Evolutionary conservation across 2,888 invertebrate species (phyloP).

Genomic region (Drosophila rellima): DNA sequence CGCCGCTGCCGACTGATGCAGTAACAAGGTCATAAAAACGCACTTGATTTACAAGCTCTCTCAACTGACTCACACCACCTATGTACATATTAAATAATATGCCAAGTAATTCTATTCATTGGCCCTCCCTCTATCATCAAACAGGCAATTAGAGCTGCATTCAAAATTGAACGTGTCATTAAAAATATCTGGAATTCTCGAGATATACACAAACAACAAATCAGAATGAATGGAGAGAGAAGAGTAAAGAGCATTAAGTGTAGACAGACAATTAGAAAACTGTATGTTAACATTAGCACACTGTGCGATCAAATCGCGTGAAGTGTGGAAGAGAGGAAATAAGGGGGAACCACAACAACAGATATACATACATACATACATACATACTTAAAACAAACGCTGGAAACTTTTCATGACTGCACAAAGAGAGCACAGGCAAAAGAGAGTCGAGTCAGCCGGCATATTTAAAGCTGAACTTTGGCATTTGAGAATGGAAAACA

Average conservation of each 20-base stretch:
- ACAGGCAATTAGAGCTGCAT: slow-evolving; percentile 52
- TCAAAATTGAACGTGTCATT: slow-evolving; percentile 37
- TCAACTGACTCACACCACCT: neutral
- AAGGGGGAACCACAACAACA: neutral
- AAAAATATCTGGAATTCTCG: slow-evolving; percentile 1
- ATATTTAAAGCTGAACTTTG: slow-evolving; percentile 10
- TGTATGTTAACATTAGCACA: neutral
- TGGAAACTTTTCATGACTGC: slow-evolving; percentile 1
- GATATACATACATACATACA: neutral
- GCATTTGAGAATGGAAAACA: neutral
- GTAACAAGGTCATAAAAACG: slow-evolving; percentile 51
- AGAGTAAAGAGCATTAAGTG: neutral
- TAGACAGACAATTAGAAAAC: neutral
- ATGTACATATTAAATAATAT: neutral
- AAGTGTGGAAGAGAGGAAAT: neutral
- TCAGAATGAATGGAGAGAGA: neutral
- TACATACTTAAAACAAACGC: slow-evolving; percentile 2
- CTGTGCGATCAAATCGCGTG: neutral
- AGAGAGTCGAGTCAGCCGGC: neutral
- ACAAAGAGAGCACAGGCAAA: neutral
- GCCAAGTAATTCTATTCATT: slow-evolving; percentile 15
- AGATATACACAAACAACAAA: slow-evolving; percentile 7
- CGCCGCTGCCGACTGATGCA: slow-evolving; percentile 26
- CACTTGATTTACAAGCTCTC: slow-evolving; percentile 33
- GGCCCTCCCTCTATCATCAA: neutral